Evolutionary conservation across 2,888 invertebrate species (phyloP), one percentile per base, ranked within the genome.

Genomic region (Sinohyriopsis cumingii): DNA sequence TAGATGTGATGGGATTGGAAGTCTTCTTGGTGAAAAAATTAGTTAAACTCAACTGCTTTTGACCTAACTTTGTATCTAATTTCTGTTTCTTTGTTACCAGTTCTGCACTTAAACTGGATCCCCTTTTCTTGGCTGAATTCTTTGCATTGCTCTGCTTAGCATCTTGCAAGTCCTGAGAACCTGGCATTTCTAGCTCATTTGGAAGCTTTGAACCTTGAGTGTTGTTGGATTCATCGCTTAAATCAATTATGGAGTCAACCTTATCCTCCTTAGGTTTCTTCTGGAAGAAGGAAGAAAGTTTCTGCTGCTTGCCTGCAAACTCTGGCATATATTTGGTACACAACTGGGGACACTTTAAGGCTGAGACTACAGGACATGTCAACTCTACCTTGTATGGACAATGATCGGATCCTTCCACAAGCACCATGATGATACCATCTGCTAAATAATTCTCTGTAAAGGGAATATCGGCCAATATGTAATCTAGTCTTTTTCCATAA

Each of bases 401-500:
- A 73, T 92, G 92, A 80, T 92, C 92, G 55, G 91, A 92, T 0
- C 92, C 92, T 67, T 86, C 81, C 15, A 88, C 79, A 7, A 88
- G 87, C 7, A 82, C 75, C 80, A 87, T 75, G 24, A 88, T 82
- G 28, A 68, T 71, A 69, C 89, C 89, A 65, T 86, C 85, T 5
- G 63, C 69, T 22, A 88, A 65, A 62, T 82, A 76, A 22, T 77
- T 73, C 18, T 67, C 54, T 0, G 77, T 72, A 3, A 91, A 78
- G 20, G 79, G 75, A 28, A 72, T 70, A 76, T 91, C 89, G 7
- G 86, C 82, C 33, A 92, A 78, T 45, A 92, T 90, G 78, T 92
- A 92, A 82, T 92, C 92, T 54, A 92, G 89, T 55, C 92, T 83
- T 12, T 90, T 87, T 7, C 92, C 92, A 78, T 89, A 92, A 82